Base-by-base conservation (phyloP, 2,797 vertebrate species). In the Microhierax caerulescens region DNA sequence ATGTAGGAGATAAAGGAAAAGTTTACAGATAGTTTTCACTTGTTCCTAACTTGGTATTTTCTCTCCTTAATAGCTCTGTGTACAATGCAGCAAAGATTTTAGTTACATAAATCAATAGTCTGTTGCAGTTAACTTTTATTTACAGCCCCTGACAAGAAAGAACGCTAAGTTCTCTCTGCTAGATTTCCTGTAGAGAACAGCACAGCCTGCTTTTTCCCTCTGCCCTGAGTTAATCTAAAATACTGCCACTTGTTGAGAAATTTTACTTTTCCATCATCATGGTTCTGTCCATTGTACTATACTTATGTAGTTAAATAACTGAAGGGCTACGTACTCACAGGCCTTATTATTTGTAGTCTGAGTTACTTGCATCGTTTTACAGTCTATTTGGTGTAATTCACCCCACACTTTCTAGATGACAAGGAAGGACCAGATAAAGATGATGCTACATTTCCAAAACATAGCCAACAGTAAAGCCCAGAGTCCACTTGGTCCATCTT, bases 61-160 rank as follows among this genome's bases (percentile, higher is more conserved):
- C 74, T 74, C 36, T 85, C 34, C 30, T 73, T 80, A 91, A 90
- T 50, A 85, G 74, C 53, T 88, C 50, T 74, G 63, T n/a, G 74
- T 72, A 59, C 45, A 74, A 50, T 28, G 47, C 11, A 25, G 45
- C 53, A 85, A 57, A 14, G 56, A 24, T 78, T 92, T 85, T 60
- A 43, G 80, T 54, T 75, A 63, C 84, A 91, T 97, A 96, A 96
- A 97, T 97, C 95, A 95, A 9, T 25, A 25, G 27, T 82, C n/a
- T 85, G 45, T 28, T 80, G 70, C 61, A 85, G 77, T n/a, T 87
- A 81, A 47, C 68, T 76, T 97, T 88, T 75, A 47, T 87, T 93
- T 95, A 56, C 39, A 83, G 83, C 1, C 5, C 73, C 83, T 90
- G 60, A 91, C 73, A 93, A 94, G 87, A 88, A 50, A 80, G 95